Conservation (phyloP, 1,140 invertebrate genomes). For the Ceratina australensis region DNA sequence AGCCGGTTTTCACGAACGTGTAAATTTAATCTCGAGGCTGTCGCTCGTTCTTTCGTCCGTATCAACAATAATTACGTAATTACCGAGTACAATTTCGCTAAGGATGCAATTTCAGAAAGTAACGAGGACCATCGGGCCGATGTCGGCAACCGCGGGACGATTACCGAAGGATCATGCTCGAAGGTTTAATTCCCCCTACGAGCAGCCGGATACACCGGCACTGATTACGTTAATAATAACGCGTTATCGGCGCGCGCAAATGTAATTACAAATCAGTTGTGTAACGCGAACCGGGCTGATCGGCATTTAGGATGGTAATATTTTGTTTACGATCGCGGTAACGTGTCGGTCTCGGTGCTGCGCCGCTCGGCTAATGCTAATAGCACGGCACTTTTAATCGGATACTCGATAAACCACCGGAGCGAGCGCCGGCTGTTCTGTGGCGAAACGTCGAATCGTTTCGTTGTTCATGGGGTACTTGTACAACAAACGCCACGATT, state of each 20-base stretch:
- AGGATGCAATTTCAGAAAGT: background rate
- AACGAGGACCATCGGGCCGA: background rate
- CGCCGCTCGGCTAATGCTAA: constrained; percentile 25
- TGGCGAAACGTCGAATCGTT: constrained; percentile 18
- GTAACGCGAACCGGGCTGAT: constrained; percentile 43
- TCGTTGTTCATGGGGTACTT: background rate
- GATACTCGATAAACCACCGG: background rate
- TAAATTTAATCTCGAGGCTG: too few species aligned
- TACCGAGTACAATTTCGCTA: background rate
- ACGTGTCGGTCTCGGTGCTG: background rate
- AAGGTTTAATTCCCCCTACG: background rate
- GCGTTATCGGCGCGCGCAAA: constrained; percentile 10
- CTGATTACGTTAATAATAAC: constrained; percentile 35
- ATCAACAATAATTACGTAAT: background rate
- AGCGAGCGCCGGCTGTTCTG: background rate
- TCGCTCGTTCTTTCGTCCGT: background rate
- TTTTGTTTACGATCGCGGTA: constrained; percentile 52
- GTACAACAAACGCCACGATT: background rate
- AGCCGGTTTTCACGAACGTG: background rate
- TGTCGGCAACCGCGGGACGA: too few species aligned
- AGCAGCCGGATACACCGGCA: background rate
- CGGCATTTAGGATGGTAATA: constrained; percentile 19
- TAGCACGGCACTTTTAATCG: constrained; percentile 46
- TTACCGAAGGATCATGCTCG: background rate
- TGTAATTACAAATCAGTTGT: constrained; percentile 48